These are phyloP conservation scores for Sicus ferrugineus DNA, from an alignment of 2,888 invertebrate species.

Conservation along the genomic window DNA sequence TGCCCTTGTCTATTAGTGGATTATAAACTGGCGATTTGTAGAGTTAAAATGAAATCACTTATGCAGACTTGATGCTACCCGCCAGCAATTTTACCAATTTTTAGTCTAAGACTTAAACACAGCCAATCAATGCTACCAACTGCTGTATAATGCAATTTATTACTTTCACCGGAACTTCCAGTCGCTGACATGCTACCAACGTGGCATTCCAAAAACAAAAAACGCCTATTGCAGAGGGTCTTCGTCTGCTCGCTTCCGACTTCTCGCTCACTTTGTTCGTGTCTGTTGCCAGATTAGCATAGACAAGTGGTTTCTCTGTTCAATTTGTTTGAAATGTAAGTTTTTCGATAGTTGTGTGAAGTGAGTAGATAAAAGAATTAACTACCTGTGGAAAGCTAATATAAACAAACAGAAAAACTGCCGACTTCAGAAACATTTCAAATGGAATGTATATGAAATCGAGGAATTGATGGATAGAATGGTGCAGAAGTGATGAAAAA, in stretches of 20 bases:
- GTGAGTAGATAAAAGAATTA: slow-evolving; percentile 37
- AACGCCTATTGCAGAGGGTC: slow-evolving; percentile 48
- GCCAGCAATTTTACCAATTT: too few species aligned
- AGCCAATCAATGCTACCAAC: slow-evolving; percentile 1
- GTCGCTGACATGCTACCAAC: slow-evolving; percentile 28
- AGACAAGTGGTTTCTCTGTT: slow-evolving; percentile 61
- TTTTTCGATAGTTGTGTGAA: slow-evolving; percentile 41
- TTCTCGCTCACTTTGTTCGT: slow-evolving; percentile 76
- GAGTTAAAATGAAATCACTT: too few species aligned
- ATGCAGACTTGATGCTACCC: too few species aligned
- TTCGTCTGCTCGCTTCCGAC: slow-evolving; percentile 61
- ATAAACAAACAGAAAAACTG: slow-evolving; percentile 30
- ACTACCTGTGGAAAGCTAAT: slow-evolving; percentile 30
- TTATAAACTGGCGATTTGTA: too few species aligned
- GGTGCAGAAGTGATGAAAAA: slow-evolving; percentile 9
- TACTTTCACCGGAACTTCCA: slow-evolving; percentile 24
- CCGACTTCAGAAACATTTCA: not conserved
- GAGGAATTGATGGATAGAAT: not conserved
- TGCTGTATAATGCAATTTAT: slow-evolving; percentile 5
- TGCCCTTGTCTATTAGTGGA: too few species aligned
- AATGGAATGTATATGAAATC: not conserved
- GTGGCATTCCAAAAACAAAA: slow-evolving; percentile 32
- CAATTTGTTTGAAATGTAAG: slow-evolving; percentile 60
- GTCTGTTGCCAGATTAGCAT: slow-evolving; percentile 73
- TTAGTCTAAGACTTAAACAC: too few species aligned